These are phyloP conservation scores for Syrrhaptes paradoxus DNA, from an alignment of 2,113 vertebrate species.

Conservation along the genomic window DNA sequence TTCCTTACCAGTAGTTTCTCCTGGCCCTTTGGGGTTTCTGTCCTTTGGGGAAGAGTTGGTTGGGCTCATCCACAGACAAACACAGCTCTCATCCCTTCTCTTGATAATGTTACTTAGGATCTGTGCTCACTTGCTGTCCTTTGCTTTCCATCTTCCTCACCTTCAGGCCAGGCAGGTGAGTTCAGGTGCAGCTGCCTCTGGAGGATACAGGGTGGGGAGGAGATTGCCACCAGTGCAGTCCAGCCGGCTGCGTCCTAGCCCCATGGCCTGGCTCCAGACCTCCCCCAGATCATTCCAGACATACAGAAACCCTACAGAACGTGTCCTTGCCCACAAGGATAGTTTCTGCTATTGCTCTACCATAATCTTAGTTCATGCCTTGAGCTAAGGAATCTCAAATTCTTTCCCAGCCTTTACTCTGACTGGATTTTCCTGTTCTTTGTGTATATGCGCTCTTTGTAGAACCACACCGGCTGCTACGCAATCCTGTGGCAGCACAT, in stretches of 20 bases:
- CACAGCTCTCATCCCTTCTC: background rate
- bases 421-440: slow-evolving; percentile 29
- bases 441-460: background rate
- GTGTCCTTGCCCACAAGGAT: background rate
- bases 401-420: background rate
- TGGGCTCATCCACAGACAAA: background rate
- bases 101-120: background rate
- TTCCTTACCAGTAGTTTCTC: background rate
- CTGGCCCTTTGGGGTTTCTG: background rate
- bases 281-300: background rate
- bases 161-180: background rate
- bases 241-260: background rate
- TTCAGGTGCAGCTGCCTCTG: background rate
- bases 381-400: slow-evolving; percentile 37
- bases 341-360: background rate
- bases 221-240: background rate
- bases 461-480: background rate
- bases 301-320: background rate
- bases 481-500: background rate
- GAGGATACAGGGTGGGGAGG: background rate
- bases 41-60: background rate
- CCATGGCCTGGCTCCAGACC: background rate
- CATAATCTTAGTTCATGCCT: background rate
- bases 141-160: background rate
- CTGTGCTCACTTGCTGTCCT: background rate